Percentiles rank a stretch among this genome's conserved stretches.
phyloP scores from a whole-genome alignment of 2,113 vertebrate genomes.

The Cygnus buccinator region DNA sequence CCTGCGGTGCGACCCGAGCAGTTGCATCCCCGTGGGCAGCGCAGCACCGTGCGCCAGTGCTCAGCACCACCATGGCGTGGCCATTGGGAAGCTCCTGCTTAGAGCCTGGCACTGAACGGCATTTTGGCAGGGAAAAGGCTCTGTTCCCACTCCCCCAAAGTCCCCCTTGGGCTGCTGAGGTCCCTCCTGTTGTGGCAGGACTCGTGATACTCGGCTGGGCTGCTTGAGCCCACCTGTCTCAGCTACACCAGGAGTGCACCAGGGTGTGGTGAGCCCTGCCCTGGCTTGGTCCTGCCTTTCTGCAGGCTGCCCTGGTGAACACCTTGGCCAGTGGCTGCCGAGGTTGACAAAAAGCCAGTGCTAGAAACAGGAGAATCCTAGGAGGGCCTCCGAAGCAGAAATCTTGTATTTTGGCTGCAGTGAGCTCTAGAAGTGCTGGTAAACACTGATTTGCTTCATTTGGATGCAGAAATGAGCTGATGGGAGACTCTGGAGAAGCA shows the following conservation, averaged over 20 bases:
- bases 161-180: background rate
- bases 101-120: background rate
- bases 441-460: conserved; percentile 60
- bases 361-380: background rate
- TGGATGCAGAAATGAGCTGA: conserved; percentile 49
- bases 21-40: fast-evolving
- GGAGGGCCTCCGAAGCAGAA: background rate
- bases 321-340: background rate
- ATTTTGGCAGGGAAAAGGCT: background rate
- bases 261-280: background rate
- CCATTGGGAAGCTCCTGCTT: background rate
- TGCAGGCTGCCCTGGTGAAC: background rate
- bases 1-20: fast-evolving
- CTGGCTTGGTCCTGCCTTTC: background rate
- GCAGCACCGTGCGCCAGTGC: fast-evolving
- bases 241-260: background rate
- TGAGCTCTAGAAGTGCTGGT: background rate
- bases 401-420: conserved; percentile 47
- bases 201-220: background rate
- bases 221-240: background rate
- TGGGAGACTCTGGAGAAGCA: conserved; percentile 51
- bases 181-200: background rate
- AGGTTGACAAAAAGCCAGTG: background rate
- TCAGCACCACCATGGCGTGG: background rate
- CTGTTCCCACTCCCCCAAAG: fast-evolving